Base-by-base conservation (phyloP, 2,888 invertebrate species). In the Keiferia lycopersicella region DNA sequence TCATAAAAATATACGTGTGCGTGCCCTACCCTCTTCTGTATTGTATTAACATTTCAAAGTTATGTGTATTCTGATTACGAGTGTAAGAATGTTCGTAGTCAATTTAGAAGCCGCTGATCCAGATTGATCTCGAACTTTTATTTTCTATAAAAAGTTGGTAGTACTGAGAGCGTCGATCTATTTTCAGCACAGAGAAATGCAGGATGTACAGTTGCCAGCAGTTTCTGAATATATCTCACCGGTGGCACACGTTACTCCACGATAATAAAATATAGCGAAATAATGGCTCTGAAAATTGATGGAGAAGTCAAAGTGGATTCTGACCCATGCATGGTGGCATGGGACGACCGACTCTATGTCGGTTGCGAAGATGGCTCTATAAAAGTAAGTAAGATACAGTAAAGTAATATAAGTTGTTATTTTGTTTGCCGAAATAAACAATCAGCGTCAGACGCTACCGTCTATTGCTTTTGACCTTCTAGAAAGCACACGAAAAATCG, bases 311-410 rank as follows among this genome's bases (percentile, higher is more conserved):
- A 83, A 76, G 64, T 89, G 20, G 85, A 83, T 30, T 81, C 84
- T 0, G 90, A 88, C 66, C 89, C 91, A 0, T 86, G 84, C 75
- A 84, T 90, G 18, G 69, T 85, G 38, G 80, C 83, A 59, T 91
- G 84, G 86, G 82, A 87, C 66, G 73, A 73, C 16, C 80, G 81
- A 69, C 73, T 91, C 48, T 88, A 81, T 74, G 80, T 88, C 65
- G 91, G 90, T 22, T 79, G 81, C 20, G 90, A 87, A 72, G 83
- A 83, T 70, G 91, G 91, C 50, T 79, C 73, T 30, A 83, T 91
- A 67, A 80, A 80, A 70, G 91, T 90, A 78, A 85, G 85, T 59
- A 20, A 4, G 8, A 10, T 34, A 34, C 10, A 34, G 34, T 4
- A 34, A 34, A 34, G 34, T 34, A 8, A 8, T 12, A 39, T 3